Evolutionary conservation across 2,888 invertebrate genomes (phyloP), one percentile per base, ranked within the genome.

Genomic region (Gandaritis pyraliata): DNA sequence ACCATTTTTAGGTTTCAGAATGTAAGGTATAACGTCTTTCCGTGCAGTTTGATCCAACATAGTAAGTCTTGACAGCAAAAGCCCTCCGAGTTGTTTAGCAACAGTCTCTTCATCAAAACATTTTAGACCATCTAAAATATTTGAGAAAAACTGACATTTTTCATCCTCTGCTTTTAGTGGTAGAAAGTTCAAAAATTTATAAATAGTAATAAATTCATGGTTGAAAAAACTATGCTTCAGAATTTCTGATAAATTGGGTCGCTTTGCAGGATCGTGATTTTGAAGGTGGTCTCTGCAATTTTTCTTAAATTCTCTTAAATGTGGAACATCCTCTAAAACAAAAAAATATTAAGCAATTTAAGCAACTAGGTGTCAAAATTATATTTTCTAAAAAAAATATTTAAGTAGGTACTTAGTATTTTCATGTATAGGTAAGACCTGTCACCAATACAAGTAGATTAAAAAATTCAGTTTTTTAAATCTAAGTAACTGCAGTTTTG

Each of bases 21-120:
- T 90, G 76, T 91, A 93, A 45, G 97, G 96, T 68, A 97, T 88
- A 18, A 96, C 92, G 83, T 94, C 93, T 66, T 92, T 93, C 81
- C 96, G 95, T 18, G 98, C 98, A 43, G 96, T 95, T 72, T 93
- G 91, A 83, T 98, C 97, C 53, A 98, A 88, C 66, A 98, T 92
- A 39, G 98, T 97, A 90, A 98, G 94, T 73, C 98, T 94, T 0
- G 97, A 97, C 11, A 98, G 89, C 54, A 98, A 84, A 51, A 96
- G 92, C 53, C 95, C 94, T 56, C 96, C 95, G 52, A 98, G 89
- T 82, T 97, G 96, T 63, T 95, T 95, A 0, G 97, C 98, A 12
- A 98, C 95, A 55, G 97, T 94, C 72, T 94, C 94, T 85, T 97
- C 97, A 68, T 97, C 95, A 80, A 97, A 96, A 70, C 89, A 89